A percentile compares a stretch with the other conserved stretches of the same genome.
These are phyloP conservation scores for Myotis pilosus DNA, from an alignment of 2,797 vertebrate species.

Conservation along the genomic window DNA sequence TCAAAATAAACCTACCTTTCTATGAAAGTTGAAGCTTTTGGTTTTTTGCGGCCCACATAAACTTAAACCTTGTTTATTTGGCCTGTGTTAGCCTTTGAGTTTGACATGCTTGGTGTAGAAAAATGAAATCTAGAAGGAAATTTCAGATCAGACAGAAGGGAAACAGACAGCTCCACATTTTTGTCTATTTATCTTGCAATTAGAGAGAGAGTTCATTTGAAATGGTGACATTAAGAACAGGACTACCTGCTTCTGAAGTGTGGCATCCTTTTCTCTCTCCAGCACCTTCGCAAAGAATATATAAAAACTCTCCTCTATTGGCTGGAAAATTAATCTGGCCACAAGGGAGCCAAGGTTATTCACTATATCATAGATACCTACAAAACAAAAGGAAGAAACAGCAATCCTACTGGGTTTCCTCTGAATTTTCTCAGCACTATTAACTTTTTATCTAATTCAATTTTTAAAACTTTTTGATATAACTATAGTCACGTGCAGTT, in stretches of 20 bases:
- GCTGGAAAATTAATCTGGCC: slow-evolving; percentile 95
- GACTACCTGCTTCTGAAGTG: slow-evolving; percentile 91
- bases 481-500: not conserved
- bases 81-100: too few species aligned
- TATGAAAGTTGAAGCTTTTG: too few species aligned
- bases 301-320: slow-evolving; percentile 98
- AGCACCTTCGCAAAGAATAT: slow-evolving; percentile 97
- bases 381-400: slow-evolving; percentile 42
- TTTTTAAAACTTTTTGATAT: slow-evolving; percentile 2
- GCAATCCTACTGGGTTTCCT: not conserved
- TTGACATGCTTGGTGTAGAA: not conserved
- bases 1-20: too few species aligned
- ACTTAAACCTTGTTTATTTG: too few species aligned
- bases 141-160: not conserved
- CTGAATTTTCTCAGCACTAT: slow-evolving; percentile 43
- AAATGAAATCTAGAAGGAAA: slow-evolving; percentile 25
- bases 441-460: slow-evolving; percentile 29
- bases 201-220: not conserved
- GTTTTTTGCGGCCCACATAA: too few species aligned
- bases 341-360: slow-evolving; percentile 99
- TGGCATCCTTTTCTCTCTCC: slow-evolving; percentile 88
- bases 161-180: not conserved
- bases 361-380: slow-evolving; percentile 94
- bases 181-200: not conserved
- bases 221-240: not conserved